phyloP scores from a whole-genome alignment of 2,113 vertebrate species.

The Poecile atricapillus region DNA sequence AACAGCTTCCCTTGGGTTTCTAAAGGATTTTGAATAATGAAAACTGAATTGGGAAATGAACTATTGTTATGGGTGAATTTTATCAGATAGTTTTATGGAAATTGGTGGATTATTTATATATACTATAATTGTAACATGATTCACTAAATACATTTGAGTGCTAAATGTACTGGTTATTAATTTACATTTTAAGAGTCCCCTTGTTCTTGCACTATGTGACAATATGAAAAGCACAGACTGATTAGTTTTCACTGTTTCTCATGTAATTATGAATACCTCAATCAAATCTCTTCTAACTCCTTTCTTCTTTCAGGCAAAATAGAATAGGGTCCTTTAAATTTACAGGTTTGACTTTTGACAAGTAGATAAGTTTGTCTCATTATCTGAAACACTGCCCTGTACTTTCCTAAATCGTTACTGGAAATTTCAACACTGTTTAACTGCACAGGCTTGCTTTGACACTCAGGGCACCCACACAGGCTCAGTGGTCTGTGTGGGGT shows the following conservation, averaged over 20 bases:
- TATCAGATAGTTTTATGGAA: constrained; percentile 60
- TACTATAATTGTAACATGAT: constrained; percentile 35
- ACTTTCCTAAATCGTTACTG: neutral
- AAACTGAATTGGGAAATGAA: constrained; percentile 53
- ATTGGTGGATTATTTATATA: constrained; percentile 61
- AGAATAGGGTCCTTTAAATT: neutral
- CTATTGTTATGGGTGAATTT: constrained; percentile 58
- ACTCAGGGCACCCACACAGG: neutral
- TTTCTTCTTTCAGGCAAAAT: constrained; percentile 13
- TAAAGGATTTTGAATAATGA: constrained; percentile 37
- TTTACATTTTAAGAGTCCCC: constrained; percentile 59
- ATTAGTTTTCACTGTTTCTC: constrained; percentile 53
- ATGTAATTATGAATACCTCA: constrained; percentile 36
- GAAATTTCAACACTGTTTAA: neutral
- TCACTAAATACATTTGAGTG: constrained; percentile 8
- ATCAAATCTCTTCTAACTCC: neutral
- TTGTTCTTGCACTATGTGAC: constrained; percentile 49
- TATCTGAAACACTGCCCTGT: constrained; percentile 13
- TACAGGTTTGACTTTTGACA: constrained; percentile 22
- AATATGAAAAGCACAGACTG: constrained; percentile 34
- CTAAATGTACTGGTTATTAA: constrained; percentile 60
- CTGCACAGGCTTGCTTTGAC: neutral
- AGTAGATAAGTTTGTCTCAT: neutral
- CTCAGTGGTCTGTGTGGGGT: neutral
- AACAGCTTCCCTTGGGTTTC: constrained; percentile 28